Evolutionary conservation across 64 coral and sea anemone species (phyloP).

Genomic region (Catalaphyllia jardinei): DNA sequence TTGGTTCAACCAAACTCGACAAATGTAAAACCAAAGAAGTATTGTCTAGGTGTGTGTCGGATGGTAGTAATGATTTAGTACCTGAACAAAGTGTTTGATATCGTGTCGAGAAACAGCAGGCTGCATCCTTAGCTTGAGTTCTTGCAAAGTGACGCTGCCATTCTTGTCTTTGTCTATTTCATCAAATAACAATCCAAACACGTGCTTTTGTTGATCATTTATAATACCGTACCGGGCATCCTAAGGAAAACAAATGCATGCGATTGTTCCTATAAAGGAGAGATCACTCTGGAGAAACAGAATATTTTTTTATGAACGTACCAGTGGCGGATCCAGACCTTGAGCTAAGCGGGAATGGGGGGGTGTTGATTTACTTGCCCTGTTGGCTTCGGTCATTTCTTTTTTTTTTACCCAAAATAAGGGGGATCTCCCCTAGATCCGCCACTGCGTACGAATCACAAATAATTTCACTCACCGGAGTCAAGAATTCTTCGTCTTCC

Average conservation of each 20-base stretch:
- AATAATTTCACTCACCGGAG: slow-evolving; percentile 35
- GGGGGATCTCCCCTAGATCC: too few relatives aligned
- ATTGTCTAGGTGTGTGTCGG: too few relatives aligned
- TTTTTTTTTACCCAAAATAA: too few relatives aligned
- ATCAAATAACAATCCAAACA: slow-evolving; percentile 83
- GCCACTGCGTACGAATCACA: too few relatives aligned
- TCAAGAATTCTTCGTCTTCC: background rate
- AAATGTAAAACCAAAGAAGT: too few relatives aligned
- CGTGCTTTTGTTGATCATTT: slow-evolving; percentile 72
- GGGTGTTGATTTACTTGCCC: too few relatives aligned
- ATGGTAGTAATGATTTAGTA: background rate
- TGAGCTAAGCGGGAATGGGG: too few relatives aligned
- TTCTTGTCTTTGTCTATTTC: slow-evolving; percentile 98
- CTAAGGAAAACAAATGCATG: slow-evolving; percentile 13
- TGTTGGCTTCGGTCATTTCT: too few relatives aligned
- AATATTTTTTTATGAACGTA: background rate
- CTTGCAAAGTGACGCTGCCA: slow-evolving; percentile 87
- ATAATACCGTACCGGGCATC: slow-evolving; percentile 88
- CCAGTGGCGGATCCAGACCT: too few relatives aligned
- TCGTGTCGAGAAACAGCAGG: slow-evolving; percentile 75
- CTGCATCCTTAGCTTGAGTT: slow-evolving; percentile 84
- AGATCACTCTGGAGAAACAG: too few relatives aligned
- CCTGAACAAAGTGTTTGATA: slow-evolving; percentile 90
- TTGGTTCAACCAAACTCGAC: too few relatives aligned
- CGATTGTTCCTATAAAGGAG: background rate